phyloP scores from a whole-genome alignment of 2,888 invertebrate species.

The Cerastis rubricosa region DNA sequence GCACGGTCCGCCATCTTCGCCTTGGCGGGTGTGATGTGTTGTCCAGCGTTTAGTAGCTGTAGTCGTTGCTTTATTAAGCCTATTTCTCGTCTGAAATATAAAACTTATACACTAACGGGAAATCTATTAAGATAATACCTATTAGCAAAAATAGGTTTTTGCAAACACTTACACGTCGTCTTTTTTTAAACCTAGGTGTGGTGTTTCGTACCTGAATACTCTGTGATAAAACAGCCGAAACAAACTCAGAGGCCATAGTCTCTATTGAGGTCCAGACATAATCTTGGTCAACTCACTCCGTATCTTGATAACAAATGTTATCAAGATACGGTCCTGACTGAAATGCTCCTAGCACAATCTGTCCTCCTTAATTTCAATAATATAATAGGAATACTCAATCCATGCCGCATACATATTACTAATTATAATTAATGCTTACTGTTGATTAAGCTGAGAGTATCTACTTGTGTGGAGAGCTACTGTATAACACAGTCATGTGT shows the following conservation, averaged over 20 bases:
- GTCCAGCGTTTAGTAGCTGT: not conserved
- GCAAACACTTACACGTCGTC: too few species aligned
- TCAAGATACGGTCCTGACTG: not conserved
- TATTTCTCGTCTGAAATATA: too few species aligned
- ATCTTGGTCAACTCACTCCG: too few species aligned
- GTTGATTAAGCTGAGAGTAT: slow-evolving; percentile 29
- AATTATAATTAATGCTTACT: slow-evolving; percentile 31
- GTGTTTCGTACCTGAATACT: too few species aligned
- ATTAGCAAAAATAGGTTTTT: too few species aligned
- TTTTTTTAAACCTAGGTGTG: too few species aligned
- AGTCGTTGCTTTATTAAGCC: not conserved
- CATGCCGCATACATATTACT: slow-evolving; percentile 16
- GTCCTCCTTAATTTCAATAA: slow-evolving; percentile 24
- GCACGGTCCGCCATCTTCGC: too few species aligned
- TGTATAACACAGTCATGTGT: not conserved
- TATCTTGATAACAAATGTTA: too few species aligned
- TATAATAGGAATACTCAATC: slow-evolving; percentile 2
- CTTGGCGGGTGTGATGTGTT: not conserved
- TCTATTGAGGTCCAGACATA: too few species aligned
- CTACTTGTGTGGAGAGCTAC: slow-evolving; percentile 11
- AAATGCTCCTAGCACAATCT: not conserved
- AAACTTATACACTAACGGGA: too few species aligned
- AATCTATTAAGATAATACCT: not conserved
- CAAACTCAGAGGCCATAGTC: too few species aligned
- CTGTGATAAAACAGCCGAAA: too few species aligned